phyloP scores from a whole-genome alignment of 2,888 invertebrate species.

The Nemotelus nigrinus region DNA sequence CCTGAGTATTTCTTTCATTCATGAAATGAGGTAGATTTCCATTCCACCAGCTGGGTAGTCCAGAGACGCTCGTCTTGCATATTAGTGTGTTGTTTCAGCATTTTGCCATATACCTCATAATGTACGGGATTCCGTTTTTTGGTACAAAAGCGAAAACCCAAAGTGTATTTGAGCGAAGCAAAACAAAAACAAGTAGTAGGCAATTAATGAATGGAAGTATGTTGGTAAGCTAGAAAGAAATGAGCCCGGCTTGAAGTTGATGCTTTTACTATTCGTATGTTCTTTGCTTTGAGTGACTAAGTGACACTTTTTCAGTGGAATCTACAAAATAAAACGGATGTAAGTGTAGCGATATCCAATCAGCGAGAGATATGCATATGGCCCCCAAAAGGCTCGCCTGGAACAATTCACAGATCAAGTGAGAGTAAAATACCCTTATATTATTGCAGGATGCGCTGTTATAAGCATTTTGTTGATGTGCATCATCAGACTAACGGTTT shows the following conservation, averaged over 20 bases:
- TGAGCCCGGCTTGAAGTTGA: no score
- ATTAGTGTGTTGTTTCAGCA: conserved; percentile 17
- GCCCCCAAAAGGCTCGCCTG: no score
- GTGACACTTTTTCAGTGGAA: neutral
- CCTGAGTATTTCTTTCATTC: conserved; percentile 3
- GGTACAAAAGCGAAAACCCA: no score
- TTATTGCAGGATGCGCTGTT: no score
- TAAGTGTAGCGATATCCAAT: conserved; percentile 37
- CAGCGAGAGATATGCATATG: neutral
- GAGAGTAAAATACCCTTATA: no score
- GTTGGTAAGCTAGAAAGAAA: no score
- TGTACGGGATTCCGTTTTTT: neutral
- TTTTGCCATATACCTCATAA: neutral
- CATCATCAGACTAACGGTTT: neutral
- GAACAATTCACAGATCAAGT: no score
- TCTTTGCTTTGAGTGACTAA: no score
- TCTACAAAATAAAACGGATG: neutral
- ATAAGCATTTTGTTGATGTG: neutral
- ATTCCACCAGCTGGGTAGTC: neutral
- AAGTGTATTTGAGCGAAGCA: no score
- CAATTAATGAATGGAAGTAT: no score
- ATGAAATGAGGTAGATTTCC: conserved; percentile 24
- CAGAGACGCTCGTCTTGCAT: neutral
- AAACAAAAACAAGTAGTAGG: no score
- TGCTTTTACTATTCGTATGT: no score